Base-by-base conservation (phyloP, 2,888 invertebrate genomes). In the Dichetophora obliterata region DNA sequence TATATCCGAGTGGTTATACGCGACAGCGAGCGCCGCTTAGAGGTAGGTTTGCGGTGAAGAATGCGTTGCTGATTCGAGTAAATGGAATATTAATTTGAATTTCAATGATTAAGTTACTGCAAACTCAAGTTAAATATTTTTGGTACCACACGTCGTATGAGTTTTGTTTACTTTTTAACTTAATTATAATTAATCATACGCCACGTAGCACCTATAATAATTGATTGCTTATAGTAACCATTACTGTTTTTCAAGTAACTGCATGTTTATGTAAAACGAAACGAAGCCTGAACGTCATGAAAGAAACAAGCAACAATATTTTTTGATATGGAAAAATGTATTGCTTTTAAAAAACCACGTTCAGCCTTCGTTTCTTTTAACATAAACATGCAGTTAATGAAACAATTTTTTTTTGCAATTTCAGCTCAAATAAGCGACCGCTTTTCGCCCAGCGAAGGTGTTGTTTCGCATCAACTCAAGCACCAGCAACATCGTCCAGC, bases 381-480 rank as follows among this genome's bases (percentile, higher is more conserved):
- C n/a, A n/a, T n/a, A n/a, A n/a, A n/a, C n/a, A n/a, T 76, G 66
- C 43, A 75, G 69, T 71, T 31, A 5, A 37, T 31, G 5, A 31
- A 31, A 31, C 3, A 37, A 63, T 76, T 65, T 63, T 77, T 57
- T 22, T 61, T 78, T 80, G 24, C 77, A n/a, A n/a, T n/a, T n/a
- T n/a, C n/a, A 88, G 88, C 81, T 19, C 79, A 80, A 79, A 82
- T 88, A 57, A 79, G 78, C 37, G 89, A 89, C 82, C 85, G 89
- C 8, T 89, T 88, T 79, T 82, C 88, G 0, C 89, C 89, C 0
- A 85, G 88, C 9, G 88, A 89, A 82, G 87, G 83, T 3, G 87
- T 87, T 8, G 88, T 86, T 3, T 83, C 87, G 0, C 78, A 77
- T 11, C 75, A 79, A 77, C 87, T 84, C 77, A 85, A 77, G 75